Percentiles rank a stretch among this genome's conserved stretches.
phyloP scores from a whole-genome alignment of 2,113 vertebrate species.

The Scortum barcoo region DNA sequence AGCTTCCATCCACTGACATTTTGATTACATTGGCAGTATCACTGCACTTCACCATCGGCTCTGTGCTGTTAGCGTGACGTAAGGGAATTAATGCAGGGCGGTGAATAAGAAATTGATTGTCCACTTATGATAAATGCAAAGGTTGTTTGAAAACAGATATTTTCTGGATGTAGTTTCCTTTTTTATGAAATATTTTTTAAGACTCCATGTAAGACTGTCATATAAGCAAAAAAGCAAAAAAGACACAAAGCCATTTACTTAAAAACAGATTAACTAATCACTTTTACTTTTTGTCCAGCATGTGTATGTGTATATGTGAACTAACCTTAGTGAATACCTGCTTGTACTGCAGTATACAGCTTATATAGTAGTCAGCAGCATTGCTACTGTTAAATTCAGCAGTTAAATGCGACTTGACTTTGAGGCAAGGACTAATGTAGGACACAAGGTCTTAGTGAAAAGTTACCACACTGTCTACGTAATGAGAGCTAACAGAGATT shows the following conservation, averaged over 20 bases:
- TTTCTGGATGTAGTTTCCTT: slow-evolving; percentile 27
- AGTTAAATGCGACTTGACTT: not conserved
- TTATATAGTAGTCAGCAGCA: not conserved
- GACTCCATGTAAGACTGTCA: not conserved
- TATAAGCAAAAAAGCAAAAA: not conserved
- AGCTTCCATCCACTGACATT: slow-evolving; percentile 41
- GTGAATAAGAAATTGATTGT: slow-evolving; percentile 67
- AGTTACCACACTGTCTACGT: slow-evolving; percentile 9
- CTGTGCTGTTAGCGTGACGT: slow-evolving; percentile 40
- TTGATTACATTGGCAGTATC: slow-evolving; percentile 35
- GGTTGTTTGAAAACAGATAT: slow-evolving; percentile 16
- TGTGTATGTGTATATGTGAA: not conserved
- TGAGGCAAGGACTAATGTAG: slow-evolving; percentile 20
- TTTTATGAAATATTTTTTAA: not conserved
- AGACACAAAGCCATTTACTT: not conserved
- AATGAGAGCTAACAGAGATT: slow-evolving; percentile 44
- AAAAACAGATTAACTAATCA: not conserved
- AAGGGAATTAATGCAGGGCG: slow-evolving; percentile 38
- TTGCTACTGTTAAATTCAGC: not conserved
- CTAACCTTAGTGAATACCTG: not conserved
- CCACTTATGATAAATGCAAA: slow-evolving; percentile 35
- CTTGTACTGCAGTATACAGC: not conserved
- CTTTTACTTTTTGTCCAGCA: not conserved
- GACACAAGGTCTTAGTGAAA: slow-evolving; percentile 12
- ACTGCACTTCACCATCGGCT: not conserved